Evolutionary conservation across 2,888 invertebrate genomes (phyloP).

Genomic region (Agrotis segetum): DNA sequence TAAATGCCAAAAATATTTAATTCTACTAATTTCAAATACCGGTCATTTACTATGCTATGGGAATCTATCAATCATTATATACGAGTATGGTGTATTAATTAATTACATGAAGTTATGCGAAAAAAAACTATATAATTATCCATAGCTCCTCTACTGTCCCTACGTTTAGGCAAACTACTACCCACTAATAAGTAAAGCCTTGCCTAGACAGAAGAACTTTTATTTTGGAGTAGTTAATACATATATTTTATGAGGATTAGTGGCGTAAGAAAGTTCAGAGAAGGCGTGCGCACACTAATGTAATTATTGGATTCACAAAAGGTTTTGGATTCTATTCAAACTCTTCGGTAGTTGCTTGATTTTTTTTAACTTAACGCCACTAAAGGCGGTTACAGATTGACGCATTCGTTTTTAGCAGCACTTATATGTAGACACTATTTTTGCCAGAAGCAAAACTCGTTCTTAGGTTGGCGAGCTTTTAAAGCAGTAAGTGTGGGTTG

Average conservation of each 20-base stretch:
- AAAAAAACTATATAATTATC: constrained; percentile 1
- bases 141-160: constrained; percentile 12
- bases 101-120: background rate
- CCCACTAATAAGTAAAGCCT: background rate
- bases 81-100: background rate
- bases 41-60: background rate
- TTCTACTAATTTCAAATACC: constrained; percentile 17
- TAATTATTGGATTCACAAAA: background rate
- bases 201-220: background rate
- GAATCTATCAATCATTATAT: background rate
- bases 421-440: no score
- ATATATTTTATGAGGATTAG: constrained; percentile 31
- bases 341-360: background rate
- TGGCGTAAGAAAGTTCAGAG: constrained; percentile 8
- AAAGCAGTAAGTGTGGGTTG: no score
- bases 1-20: constrained; percentile 21
- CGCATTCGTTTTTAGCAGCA: no score
- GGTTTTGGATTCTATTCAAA: background rate
- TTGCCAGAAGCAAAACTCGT: no score
- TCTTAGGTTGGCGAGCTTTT: no score
- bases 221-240: background rate
- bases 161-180: constrained; percentile 16
- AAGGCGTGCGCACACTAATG: background rate
- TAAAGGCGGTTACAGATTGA: background rate
- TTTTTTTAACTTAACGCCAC: constrained; percentile 3